A percentile compares a stretch with the other conserved stretches of the same genome.
Evolutionary conservation across 53 echinoderm and acorn worm species (phyloP).

Genomic region (Antedon mediterranea): DNA sequence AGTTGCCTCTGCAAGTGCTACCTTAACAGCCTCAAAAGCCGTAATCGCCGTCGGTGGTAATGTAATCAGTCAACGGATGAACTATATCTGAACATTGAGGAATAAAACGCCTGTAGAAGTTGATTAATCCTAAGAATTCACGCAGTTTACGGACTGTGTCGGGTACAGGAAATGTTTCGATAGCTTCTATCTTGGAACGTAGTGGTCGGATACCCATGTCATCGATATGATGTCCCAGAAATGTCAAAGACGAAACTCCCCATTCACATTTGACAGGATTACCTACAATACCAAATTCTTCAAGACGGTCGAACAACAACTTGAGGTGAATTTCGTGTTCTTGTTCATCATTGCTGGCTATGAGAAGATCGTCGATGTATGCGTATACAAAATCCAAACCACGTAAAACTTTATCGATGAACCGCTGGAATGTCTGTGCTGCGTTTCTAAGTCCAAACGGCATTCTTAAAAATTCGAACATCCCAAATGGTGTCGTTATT

Average conservation of each 20-base stretch:
- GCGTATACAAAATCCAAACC: constrained; percentile 28
- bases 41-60: neutral
- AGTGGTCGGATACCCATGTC: neutral
- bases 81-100: constrained; percentile 5
- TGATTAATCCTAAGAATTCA: neutral
- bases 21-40: constrained; percentile 7
- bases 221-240: constrained; percentile 31
- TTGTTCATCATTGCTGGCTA: constrained; percentile 16
- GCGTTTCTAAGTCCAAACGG: constrained; percentile 33
- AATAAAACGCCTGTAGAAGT: constrained; percentile 12
- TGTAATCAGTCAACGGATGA: constrained; percentile 17
- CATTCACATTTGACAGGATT: constrained; percentile 24
- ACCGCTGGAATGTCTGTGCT: constrained; percentile 26
- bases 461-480: constrained; percentile 29
- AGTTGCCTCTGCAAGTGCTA: constrained; percentile 8
- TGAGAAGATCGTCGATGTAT: constrained; percentile 35
- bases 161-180: constrained; percentile 1
- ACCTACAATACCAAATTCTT: constrained; percentile 20
- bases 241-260: neutral
- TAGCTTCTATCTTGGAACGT: neutral
- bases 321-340: constrained; percentile 14
- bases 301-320: constrained; percentile 10
- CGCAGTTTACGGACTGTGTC: neutral
- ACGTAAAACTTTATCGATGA: constrained; percentile 19
- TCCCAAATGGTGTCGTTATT: constrained; percentile 28